A percentile compares a stretch with the other conserved stretches of the same genome.
Conservation (phyloP, 2,113 vertebrate genomes). For the Cromileptes altivelis region DNA sequence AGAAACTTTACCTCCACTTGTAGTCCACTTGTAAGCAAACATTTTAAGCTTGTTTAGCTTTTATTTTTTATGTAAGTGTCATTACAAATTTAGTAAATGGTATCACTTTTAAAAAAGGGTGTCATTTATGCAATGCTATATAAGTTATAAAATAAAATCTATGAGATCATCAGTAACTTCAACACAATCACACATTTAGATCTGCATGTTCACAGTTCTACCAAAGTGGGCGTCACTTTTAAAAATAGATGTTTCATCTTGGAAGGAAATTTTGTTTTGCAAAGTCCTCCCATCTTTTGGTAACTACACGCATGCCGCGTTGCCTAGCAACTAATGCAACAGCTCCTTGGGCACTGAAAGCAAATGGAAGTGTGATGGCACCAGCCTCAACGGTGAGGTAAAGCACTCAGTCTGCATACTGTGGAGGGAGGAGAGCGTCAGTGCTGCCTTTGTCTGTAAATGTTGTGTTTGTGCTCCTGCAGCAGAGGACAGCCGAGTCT, state of each 20-base stretch:
- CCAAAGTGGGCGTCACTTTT: background rate
- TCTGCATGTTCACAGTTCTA: background rate
- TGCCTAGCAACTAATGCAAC: slow-evolving; percentile 64
- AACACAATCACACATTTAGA: background rate
- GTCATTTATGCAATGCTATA: too few relatives aligned
- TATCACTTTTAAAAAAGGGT: background rate
- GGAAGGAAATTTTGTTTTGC: slow-evolving; percentile 18
- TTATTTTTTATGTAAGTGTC: background rate
- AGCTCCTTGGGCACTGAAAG: slow-evolving; percentile 40
- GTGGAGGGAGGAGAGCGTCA: background rate
- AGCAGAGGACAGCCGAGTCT: background rate
- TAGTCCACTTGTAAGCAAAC: background rate
- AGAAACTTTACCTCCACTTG: background rate
- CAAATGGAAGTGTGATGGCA: slow-evolving; percentile 46
- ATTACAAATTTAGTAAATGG: background rate
- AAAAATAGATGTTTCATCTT: slow-evolving; percentile 21
- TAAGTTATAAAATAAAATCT: background rate
- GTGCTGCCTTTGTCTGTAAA: slow-evolving; percentile 9
- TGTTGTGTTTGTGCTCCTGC: background rate
- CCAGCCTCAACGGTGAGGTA: background rate
- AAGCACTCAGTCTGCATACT: slow-evolving; percentile 9
- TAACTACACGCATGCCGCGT: slow-evolving; percentile 14
- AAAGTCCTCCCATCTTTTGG: slow-evolving; percentile 26
- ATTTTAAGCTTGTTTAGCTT: background rate
- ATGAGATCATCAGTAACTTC: background rate